Evolutionary conservation across 2,888 invertebrate genomes (phyloP), one percentile per base, ranked within the genome.

Genomic region (Lasioglossum marginatum): DNA sequence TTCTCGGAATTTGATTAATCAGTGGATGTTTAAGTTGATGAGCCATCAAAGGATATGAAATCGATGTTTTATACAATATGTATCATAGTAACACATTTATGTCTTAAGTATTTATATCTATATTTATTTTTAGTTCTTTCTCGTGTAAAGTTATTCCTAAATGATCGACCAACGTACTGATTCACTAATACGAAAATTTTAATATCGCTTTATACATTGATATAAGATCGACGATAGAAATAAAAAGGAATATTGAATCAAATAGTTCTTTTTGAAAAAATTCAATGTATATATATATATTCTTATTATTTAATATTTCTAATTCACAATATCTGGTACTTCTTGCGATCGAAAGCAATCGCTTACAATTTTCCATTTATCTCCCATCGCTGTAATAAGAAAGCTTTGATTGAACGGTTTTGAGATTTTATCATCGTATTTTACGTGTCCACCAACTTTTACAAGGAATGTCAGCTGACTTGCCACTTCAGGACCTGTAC

Each of bases 361-460:
- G 70, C 97, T 98, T 19, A 98, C 98, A 90, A 99, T 98, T 95
- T 99, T 99, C 99, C 99, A 99, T 94, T 98, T 98, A 89, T 98
- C 98, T 27, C 97, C 98, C 87, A 98, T 97, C 8, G 98, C 98
- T 0, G 98, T 98, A 78, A 99, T 97, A 43, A 98, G 96, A 93
- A 99, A 99, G 60, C 97, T 98, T 95, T 99, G 98, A 93, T 97
- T 97, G 92, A 98, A 98, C 0, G 97, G 96, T 92, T 97, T 97
- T 31, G 96, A 93, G 1, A 95, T 90, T 92, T 96, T 96, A 43
- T 96, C 96, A 82, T 96, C 96, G 92, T 97, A 98, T 89, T 97
- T 97, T 0, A 99, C 98, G 82, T 96, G 97, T 0, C 99, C 99
- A 88, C 97, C 97, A 6, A 97, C 97, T 95, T 98, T 97, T 77